Base-by-base conservation (phyloP, 2,113 vertebrate species). In the Pteropus alecto region DNA sequence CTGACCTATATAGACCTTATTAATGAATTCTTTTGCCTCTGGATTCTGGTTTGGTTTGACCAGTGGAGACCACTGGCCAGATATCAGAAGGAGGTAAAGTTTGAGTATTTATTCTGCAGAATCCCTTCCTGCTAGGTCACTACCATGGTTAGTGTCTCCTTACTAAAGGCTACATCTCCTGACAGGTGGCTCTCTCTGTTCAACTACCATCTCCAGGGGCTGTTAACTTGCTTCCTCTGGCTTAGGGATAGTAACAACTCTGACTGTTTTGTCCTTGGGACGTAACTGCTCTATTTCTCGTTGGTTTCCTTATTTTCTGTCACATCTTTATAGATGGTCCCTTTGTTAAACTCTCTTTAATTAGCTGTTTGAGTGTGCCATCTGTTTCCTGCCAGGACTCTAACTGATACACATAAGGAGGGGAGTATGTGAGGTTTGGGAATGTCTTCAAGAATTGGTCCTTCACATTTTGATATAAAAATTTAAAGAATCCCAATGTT, bases 381-480 rank as follows among this genome's bases (percentile, higher is more conserved):
- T 95, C 96, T 95, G 79, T 63, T 85, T 79, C 22, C 85, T 84
- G 35, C n/a, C 61, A 90, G 58, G 46, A 81, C 46, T 90, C 79
- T 92, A 41, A 65, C 26, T 79, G 38, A 92, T 71, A n/a, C 30
- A 35, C 81, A 43, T 46, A n/a, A 83, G 76, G n/a, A 95, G 18
- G 35, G 58, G 26, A 61, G 10, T 30, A 4, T 60, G 24, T 79
- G 51, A 92, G n/a, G 30, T 21, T 24, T 77, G 35, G 9, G 26
- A 70, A 87, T 48, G 81, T 60, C 81, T 90, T 94, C 65, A 81
- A 73, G 58, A 87, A 76, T 9, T 83, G 30, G n/a, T 74, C 63
- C n/a, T 87, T 92, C 60, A 38, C 6, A 22, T 51, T 41, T 56
- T 38, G 38, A 43, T 68, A 70, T n/a, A 73, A 48, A 89, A 95